Conservation (phyloP, 2,888 invertebrate species). For the Perithous albicinctus region DNA sequence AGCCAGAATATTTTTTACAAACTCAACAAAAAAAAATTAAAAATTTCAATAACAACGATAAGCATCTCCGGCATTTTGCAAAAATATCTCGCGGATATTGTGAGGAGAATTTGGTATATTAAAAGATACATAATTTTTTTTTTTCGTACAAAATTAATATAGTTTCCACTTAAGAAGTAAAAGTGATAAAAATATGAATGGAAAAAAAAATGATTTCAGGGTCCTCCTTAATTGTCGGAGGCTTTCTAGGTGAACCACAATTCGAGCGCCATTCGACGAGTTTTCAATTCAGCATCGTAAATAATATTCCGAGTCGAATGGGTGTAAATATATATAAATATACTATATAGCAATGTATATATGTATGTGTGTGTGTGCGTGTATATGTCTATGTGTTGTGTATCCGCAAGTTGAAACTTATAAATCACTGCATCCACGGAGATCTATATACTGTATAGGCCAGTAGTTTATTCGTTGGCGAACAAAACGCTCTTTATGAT, state of each 20-base stretch:
- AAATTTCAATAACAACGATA: too few species aligned
- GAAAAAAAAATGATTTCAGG: constrained; percentile 1
- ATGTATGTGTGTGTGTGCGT: too few species aligned
- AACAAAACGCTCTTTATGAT: constrained; percentile 76
- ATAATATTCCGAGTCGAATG: constrained; percentile 59
- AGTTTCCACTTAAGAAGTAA: not conserved
- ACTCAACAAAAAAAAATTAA: too few species aligned
- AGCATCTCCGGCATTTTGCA: too few species aligned
- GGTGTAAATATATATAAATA: constrained; percentile 21
- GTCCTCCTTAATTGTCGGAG: constrained; percentile 54
- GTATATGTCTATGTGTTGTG: constrained; percentile 40
- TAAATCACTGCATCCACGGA: constrained; percentile 68
- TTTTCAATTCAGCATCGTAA: constrained; percentile 67
- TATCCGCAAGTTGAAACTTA: constrained; percentile 65
- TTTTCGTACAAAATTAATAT: too few species aligned
- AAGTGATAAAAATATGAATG: not conserved
- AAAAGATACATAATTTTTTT: too few species aligned
- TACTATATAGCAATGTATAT: too few species aligned
- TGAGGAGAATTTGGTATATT: too few species aligned
- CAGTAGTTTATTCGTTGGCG: constrained; percentile 66
- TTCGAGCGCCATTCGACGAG: constrained; percentile 55
- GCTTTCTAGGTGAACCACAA: constrained; percentile 53
- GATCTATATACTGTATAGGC: constrained; percentile 64
- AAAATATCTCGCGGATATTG: too few species aligned
- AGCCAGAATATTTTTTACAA: too few species aligned